Evolutionary conservation across 2,888 invertebrate genomes (phyloP).

Genomic region (Drosophila acutilabella): DNA sequence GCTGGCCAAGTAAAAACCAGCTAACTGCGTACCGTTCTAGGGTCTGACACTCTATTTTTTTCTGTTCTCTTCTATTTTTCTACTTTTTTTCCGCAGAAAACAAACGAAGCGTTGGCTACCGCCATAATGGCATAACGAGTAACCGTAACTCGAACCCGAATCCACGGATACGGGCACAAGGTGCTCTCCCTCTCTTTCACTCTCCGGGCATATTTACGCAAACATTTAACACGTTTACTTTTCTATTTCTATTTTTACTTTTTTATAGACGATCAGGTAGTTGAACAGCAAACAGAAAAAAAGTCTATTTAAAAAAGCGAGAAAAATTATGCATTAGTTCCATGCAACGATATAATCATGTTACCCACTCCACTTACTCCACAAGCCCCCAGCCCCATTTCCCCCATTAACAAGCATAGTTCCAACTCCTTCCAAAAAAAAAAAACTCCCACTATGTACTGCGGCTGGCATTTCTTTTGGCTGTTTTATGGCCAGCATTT

Average conservation of each 20-base stretch:
- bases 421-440: no score
- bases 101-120: constrained; percentile 69
- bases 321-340: constrained; percentile 70
- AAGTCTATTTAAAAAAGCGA: constrained; percentile 46
- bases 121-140: constrained; percentile 49
- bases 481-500: constrained; percentile 58
- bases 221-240: constrained; percentile 77
- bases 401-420: background rate
- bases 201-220: constrained; percentile 71
- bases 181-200: background rate
- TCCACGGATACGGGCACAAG: constrained; percentile 57
- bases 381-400: background rate
- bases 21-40: constrained; percentile 46
- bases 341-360: constrained; percentile 51
- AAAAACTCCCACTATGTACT: constrained; percentile 15
- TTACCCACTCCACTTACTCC: background rate
- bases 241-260: background rate
- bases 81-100: constrained; percentile 50
- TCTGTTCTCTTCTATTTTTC: constrained; percentile 7
- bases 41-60: constrained; percentile 21
- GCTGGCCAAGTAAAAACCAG: constrained; percentile 35
- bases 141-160: constrained; percentile 46
- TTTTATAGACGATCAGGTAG: constrained; percentile 55
- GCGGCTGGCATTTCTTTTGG: constrained; percentile 51
- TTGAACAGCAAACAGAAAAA: constrained; percentile 15